phyloP scores from a whole-genome alignment of 2,797 vertebrate genomes.

The Artibeus jamaicensis region DNA sequence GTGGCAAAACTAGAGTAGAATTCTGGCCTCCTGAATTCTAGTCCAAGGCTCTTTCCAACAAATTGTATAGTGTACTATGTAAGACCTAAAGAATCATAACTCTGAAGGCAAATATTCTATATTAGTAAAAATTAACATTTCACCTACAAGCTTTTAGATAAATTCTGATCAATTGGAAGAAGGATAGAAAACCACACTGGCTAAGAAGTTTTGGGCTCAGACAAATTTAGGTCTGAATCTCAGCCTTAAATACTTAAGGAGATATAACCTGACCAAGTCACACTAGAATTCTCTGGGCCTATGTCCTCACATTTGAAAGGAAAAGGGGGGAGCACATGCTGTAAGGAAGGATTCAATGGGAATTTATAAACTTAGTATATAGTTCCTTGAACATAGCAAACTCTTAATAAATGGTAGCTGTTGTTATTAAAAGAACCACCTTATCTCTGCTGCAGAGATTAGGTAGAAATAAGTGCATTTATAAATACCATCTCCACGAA shows the following conservation, averaged over 20 bases:
- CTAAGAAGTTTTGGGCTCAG: not conserved
- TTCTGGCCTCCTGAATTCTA: not conserved
- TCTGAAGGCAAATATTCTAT: not conserved
- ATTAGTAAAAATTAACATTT: conserved; percentile 33
- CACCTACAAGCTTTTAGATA: not conserved
- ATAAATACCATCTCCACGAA: not conserved
- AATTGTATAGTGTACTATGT: not conserved
- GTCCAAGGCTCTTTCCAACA: not conserved
- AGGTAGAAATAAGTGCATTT: not conserved
- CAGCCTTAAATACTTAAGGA: conserved; percentile 1
- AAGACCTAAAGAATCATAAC: not conserved
- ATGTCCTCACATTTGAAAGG: not conserved
- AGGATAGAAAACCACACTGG: not conserved
- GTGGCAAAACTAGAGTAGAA: not conserved
- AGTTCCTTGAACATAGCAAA: not conserved
- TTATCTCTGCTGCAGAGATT: conserved; percentile 7
- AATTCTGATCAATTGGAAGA: not conserved
- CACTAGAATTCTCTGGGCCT: not conserved
- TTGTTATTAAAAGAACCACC: conserved; percentile 15
- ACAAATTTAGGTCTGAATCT: not conserved
- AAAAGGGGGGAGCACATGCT: not conserved
- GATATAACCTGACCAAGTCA: not conserved
- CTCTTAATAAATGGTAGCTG: not conserved
- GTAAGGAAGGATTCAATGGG: not conserved
- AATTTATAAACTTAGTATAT: not conserved